These are phyloP conservation scores for Cottoperca gobio DNA, from an alignment of 2,797 vertebrate species.

Conservation along the genomic window DNA sequence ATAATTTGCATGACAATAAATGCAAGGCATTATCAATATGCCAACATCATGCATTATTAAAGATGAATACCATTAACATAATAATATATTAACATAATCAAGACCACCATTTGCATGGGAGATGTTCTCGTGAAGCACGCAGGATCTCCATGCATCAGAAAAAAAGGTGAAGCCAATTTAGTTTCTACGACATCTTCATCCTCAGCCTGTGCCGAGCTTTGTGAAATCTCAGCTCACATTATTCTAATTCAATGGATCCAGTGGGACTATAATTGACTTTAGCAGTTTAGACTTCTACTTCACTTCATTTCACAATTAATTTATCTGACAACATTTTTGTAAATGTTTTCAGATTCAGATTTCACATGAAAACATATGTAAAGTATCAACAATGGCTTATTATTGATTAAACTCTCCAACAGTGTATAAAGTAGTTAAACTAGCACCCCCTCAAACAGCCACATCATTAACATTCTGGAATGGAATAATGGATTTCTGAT, in stretches of 20 bases:
- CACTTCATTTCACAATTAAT: neutral
- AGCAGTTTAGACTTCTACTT: neutral
- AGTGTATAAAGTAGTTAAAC: too few relatives aligned
- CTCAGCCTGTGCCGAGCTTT: conserved; percentile 3
- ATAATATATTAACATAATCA: conserved; percentile 83
- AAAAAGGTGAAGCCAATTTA: conserved; percentile 32
- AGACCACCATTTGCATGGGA: conserved; percentile 76
- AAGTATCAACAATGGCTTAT: too few relatives aligned
- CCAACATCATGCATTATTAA: conserved; percentile 85
- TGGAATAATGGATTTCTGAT: too few relatives aligned
- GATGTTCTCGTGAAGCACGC: conserved; percentile 55
- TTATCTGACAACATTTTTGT: too few relatives aligned
- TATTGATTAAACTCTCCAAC: too few relatives aligned
- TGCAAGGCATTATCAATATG: conserved; percentile 79
- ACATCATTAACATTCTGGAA: too few relatives aligned
- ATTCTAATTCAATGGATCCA: neutral
- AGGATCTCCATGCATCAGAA: conserved; percentile 54
- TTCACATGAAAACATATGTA: too few relatives aligned
- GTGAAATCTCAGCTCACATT: neutral
- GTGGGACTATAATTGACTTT: neutral
- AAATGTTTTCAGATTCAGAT: too few relatives aligned
- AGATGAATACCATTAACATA: conserved; percentile 80
- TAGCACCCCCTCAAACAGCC: too few relatives aligned
- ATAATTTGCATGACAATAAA: conserved; percentile 77
- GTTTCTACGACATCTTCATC: conserved; percentile 27